phyloP scores from a whole-genome alignment of 1,140 invertebrate species.

The Sarcophaga bullata region DNA sequence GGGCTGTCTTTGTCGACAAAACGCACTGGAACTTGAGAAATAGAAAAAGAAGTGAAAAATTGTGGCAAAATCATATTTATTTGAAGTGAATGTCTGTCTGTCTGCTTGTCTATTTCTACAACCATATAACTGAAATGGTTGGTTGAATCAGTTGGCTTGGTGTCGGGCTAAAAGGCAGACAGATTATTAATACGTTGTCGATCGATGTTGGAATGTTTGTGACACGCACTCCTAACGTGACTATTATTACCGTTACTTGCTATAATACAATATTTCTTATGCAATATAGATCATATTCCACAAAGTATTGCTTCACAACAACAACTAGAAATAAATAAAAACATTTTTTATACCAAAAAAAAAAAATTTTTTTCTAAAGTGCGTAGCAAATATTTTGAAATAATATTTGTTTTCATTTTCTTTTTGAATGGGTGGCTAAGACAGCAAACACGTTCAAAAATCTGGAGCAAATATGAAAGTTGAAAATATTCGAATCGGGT shows the following conservation, averaged over 20 bases:
- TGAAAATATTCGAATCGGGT: neutral
- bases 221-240: conserved; percentile 12
- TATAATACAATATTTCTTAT: neutral
- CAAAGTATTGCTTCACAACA: neutral
- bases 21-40: neutral
- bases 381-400: neutral
- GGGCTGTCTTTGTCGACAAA: neutral
- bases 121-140: too few species aligned
- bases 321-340: neutral
- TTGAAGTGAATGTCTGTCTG: neutral
- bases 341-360: neutral
- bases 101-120: too few species aligned
- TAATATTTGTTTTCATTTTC: neutral
- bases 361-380: neutral
- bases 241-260: neutral
- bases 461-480: conserved; percentile 21
- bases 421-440: neutral
- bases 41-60: neutral
- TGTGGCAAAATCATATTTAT: neutral
- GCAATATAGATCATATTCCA: conserved; percentile 20
- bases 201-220: neutral
- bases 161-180: too few species aligned
- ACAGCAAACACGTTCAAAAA: conserved; percentile 16
- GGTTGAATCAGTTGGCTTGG: too few species aligned
- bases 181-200: too few species aligned